Evolutionary conservation across 1,140 invertebrate genomes (phyloP), one percentile per base, ranked within the genome.

Genomic region (Hyphantria cunea): DNA sequence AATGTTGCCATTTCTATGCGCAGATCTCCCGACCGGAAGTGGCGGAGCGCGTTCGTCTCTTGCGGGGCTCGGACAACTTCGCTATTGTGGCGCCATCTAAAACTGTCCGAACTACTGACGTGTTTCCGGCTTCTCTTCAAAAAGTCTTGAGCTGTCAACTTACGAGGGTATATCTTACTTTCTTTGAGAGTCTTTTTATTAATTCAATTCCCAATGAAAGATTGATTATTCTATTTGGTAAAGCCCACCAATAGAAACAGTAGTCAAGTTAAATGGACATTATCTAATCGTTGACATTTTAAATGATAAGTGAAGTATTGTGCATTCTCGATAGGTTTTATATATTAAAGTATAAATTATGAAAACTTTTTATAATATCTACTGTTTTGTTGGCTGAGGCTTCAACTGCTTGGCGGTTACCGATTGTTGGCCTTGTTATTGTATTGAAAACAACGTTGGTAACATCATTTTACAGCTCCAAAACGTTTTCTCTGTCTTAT

Each of bases 1-100:
- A 90, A 90, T 90, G 80, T 80, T 86, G 84, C 82, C 84, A 88
- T 90, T 89, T 88, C 72, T 90, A 90, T 90, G 88, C 88, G 85
- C 58, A 78, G 76, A 81, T 80, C 74, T 82, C 76, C 74, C 75
- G 61, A 53, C 73, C 88, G 88, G 88, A 89, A 84, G 82, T 70
- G 52, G 59, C 73, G 70, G 65, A 74, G 74, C 75, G 78, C 71
- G 58, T 70, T 65, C 67, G 72, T 69, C 59, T 70, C 62, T 74
- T 67, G 69, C 68, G 69, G 76, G 72, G 70, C 72, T 70, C 64
- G 71, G 76, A 71, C 70, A 84, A 82, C 75, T 85, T 80, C 50
- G 37, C 82, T 80, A 76, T 89, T 89, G 87, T 89, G 81, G 82
- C 83, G 84, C 84, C 87, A 86, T 89, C 84, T 87, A 83, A 75